Evolutionary conservation across 2,113 vertebrate species (phyloP).

Genomic region (Solenodon paradoxus): DNA sequence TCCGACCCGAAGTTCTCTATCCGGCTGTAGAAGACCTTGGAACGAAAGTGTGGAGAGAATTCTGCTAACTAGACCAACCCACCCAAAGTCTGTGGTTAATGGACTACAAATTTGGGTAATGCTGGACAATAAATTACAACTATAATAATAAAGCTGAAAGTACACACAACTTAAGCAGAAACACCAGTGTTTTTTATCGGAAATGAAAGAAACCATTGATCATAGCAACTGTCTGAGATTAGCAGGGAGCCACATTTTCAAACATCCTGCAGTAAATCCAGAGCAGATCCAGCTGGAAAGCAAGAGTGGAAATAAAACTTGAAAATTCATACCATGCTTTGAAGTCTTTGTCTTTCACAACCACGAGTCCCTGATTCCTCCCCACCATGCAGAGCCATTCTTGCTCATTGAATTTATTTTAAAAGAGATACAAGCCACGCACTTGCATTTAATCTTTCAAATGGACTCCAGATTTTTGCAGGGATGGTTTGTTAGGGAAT

Average conservation of each 20-base stretch:
- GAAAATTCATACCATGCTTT: slow-evolving; percentile 69
- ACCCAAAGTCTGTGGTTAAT: slow-evolving; percentile 69
- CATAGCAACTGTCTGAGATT: slow-evolving; percentile 81
- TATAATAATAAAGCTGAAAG: slow-evolving; percentile 83
- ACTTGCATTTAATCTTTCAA: slow-evolving; percentile 61
- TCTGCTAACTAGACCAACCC: slow-evolving; percentile 64
- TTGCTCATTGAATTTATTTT: slow-evolving; percentile 68
- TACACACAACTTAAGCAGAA: slow-evolving; percentile 82
- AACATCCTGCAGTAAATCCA: slow-evolving; percentile 85
- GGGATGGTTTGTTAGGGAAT: slow-evolving; percentile 44
- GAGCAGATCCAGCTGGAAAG: slow-evolving; percentile 84
- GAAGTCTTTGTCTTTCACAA: slow-evolving; percentile 69
- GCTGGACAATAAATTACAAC: slow-evolving; percentile 82
- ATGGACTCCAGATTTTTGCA: slow-evolving; percentile 65
- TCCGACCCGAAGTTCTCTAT: neutral
- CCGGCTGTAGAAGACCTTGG: neutral
- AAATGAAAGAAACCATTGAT: slow-evolving; percentile 82
- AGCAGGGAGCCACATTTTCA: slow-evolving; percentile 83
- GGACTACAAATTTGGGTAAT: slow-evolving; percentile 79
- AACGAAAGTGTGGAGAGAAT: slow-evolving; percentile 29
- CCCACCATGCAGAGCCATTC: slow-evolving; percentile 34
- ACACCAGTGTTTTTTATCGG: slow-evolving; percentile 80
- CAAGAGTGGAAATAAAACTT: slow-evolving; percentile 75
- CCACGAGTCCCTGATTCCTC: slow-evolving; percentile 38
- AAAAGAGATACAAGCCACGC: slow-evolving; percentile 65